Evolutionary conservation across 2,888 invertebrate genomes (phyloP), one percentile per base, ranked within the genome.

Genomic region (Ormyrus nitidulus): DNA sequence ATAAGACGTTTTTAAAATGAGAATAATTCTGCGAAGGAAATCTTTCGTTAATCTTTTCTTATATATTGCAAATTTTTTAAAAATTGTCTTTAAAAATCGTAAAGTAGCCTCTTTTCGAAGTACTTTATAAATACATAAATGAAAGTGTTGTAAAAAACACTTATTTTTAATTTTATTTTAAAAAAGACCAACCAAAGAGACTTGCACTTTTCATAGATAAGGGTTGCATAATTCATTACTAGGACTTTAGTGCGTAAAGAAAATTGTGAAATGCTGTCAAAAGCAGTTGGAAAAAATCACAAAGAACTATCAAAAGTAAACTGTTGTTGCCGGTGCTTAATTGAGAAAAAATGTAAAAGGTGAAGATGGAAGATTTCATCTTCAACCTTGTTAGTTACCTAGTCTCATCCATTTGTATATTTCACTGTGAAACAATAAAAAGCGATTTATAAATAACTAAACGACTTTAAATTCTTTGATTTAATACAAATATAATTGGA

Each of bases 401-500:
- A 81, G 66, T 75, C 77, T 81, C 72, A 84, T 83, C 84, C 83
- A 86, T 87, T 87, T 89, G 87, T 89, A 88, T 87, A 88, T 88
- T 89, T 88, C 86, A 87, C 85, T 86, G 86, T 86, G 85, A 85
- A 86, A 86, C 85, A 87, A 88, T 86, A 87, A 89, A 86, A 79
- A 86, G 81, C 81, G 83, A 86, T 89, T 88, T 89, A 85, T 88
- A 88, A 87, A 83, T 84, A 86, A n/a, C 34, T 59, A 54, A 19
- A 48, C 64, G 1, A 68, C 46, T 13, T 8, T 51, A 4, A 68
- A 11, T 11, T 5, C 34, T 53, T 53, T 54, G 11, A 48, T 51
- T 49, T 59, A 61, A 13, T 72, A 68, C 10, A 77, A 73, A 64
- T 77, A 69, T 73, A 73, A 19, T 11, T 73, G 34, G 7, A 34